Base-by-base conservation (phyloP, 2,888 invertebrate genomes). In the Alloscopus bannaensis region DNA sequence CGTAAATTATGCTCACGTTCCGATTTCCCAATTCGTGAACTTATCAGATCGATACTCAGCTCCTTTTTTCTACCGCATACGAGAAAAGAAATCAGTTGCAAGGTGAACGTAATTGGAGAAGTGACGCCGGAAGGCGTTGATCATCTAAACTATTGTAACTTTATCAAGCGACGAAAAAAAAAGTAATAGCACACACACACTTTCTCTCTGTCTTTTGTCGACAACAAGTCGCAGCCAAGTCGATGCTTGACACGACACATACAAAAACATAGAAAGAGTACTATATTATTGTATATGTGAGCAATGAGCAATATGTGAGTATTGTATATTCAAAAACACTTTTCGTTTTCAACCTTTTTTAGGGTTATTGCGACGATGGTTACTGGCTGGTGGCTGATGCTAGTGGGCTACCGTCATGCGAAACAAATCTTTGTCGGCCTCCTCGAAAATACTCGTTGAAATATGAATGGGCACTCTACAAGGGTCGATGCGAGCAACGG, bases 401-500 rank as follows among this genome's bases (percentile, higher is more conserved):
- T 66, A 81, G 81, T 60, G 86, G 86, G 3, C 82, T 81, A 16
- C 86, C 86, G 13, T 73, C 81, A 26, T 86, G 86, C 68, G 86
- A 86, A 24, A 60, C 84, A n/a, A 86, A 86, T 78, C 79, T 86
- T 22, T 86, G 86, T 55, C 62, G 84, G 68, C 84, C 85, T 20
- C 84, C 85, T 50, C 84, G 84, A 28, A 86, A 84, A 68, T 86
- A 84, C 52, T 84, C 83, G 13, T 77, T 83, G 52, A 81, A 84
- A 76, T 86, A 86, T 72, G 78, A 84, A 76, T 86, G 86, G 86
- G 84, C 84, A 16, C 64, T 86, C 52, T 86, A 84, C 83, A 86
- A 86, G 60, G 86, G 86, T 78, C 72, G 83, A 57, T 85, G 85
- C 60, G 83, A 85, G 65, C 52, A 84, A 47, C 68, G 84, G 40